Conservation (phyloP, 2,797 vertebrate species). For the Acestrorhynchus altus region DNA sequence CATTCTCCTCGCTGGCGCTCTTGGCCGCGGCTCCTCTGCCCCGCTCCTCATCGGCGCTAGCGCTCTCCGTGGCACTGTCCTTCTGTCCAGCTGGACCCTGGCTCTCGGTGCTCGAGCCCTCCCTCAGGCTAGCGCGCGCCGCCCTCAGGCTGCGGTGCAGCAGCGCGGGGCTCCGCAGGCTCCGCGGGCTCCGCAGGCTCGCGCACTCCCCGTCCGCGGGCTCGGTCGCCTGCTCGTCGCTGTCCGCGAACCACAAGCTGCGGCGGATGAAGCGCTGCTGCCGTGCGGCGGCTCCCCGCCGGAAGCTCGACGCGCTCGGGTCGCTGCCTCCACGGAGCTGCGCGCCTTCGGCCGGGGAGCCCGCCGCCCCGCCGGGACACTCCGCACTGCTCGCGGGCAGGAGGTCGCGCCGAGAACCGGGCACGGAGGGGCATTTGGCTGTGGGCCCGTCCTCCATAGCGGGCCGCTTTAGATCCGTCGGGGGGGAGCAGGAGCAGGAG, state of each 20-base stretch:
- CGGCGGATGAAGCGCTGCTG: slow-evolving; percentile 91
- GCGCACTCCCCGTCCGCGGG: slow-evolving; percentile 79
- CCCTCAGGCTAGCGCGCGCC: slow-evolving; percentile 64
- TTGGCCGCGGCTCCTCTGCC: slow-evolving; percentile 77
- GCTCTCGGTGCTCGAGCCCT: slow-evolving; percentile 73
- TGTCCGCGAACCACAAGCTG: slow-evolving; percentile 91
- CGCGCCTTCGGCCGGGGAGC: slow-evolving; percentile 68
- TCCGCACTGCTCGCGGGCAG: slow-evolving; percentile 65
- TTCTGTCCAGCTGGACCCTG: slow-evolving; percentile 70
- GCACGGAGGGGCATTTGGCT: slow-evolving; percentile 65
- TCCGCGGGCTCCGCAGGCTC: slow-evolving; percentile 78
- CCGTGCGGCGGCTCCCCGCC: slow-evolving; percentile 64
- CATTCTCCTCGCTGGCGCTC: slow-evolving; percentile 85
- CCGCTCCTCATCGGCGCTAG: slow-evolving; percentile 75
- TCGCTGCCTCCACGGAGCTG: slow-evolving; percentile 76
- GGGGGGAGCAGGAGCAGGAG: background rate
- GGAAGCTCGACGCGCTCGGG: slow-evolving; percentile 75
- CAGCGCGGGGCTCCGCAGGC: slow-evolving; percentile 81
- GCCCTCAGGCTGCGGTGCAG: slow-evolving; percentile 81
- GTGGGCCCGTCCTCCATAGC: slow-evolving; percentile 31
- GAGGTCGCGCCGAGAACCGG: slow-evolving; percentile 65
- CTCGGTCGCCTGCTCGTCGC: slow-evolving; percentile 87
- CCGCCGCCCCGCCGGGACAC: slow-evolving; percentile 67
- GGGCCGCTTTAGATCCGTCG: slow-evolving; percentile 13
- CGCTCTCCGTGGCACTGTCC: slow-evolving; percentile 71